Evolutionary conservation across 1,140 invertebrate species (phyloP), one percentile per base, ranked within the genome.

Genomic region (Colletes latitarsis): DNA sequence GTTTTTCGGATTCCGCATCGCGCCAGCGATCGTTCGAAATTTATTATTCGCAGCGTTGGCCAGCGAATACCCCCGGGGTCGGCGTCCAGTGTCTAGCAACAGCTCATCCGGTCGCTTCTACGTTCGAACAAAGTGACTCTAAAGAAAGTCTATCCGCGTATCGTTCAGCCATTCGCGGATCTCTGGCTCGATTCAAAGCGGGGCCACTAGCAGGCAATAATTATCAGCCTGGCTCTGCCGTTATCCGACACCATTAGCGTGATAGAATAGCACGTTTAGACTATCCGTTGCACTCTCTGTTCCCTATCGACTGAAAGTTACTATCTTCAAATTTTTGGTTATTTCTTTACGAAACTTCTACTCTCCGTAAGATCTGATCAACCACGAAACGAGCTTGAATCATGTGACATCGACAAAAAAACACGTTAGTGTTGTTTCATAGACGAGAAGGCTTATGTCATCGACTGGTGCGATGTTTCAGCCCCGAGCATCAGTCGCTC

Each of bases 161-260:
- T 62, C 57, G 67, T 43, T 30, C 53, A 58, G 10, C 39, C 72
- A 39, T 49, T 63, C 62, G 57, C 79, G 71, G 73, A 85, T 85
- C 74, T 52, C 57, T 49, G 60, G n/a, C 67, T 57, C 71, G 81
- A 85, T 82, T 58, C 84, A 62, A 60, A 74, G 68, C 46, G 17
- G 12, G 58, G 21, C 74, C 52, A 30, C 55, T 75, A 72, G 75
- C 49, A 57, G 58, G 63, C 77, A 83, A 83, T 82, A 86, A 86
- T 86, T 86, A 86, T 86, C 71, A 46, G 30, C 57, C n/a, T 15
- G 19, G 15, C 52, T 60, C 49, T 12, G 58, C 57, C 84, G 76
- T 79, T 85, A 73, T 72, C 79, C 84, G 15, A 12, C 58, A 55
- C 81, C 74, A 82, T 86, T 85, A 83, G 19, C 67, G n/a, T 71